phyloP scores from a whole-genome alignment of 2,888 invertebrate species.

The Mactromeris polynyma region DNA sequence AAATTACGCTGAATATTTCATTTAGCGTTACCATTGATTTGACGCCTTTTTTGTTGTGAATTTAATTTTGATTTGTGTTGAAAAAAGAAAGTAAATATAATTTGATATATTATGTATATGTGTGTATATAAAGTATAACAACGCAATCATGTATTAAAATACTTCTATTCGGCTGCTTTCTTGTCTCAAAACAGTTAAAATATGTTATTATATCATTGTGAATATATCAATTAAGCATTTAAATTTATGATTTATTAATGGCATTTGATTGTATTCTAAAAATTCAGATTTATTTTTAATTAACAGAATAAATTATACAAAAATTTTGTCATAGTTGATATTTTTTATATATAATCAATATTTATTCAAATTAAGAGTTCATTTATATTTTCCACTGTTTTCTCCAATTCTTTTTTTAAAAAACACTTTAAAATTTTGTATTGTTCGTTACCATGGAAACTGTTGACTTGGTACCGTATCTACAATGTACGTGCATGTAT shows the following conservation, averaged over 20 bases:
- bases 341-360: conserved; percentile 5
- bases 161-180: background rate
- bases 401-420: background rate
- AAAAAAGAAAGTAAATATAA: too few relatives aligned
- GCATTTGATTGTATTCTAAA: background rate
- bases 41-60: too few relatives aligned
- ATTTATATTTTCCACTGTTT: background rate
- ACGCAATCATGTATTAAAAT: background rate
- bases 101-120: background rate
- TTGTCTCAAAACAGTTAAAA: background rate
- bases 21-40: too few relatives aligned
- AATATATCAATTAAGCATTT: background rate
- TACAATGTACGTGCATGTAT: too few relatives aligned
- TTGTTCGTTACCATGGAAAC: too few relatives aligned
- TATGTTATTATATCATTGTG: background rate
- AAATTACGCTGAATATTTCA: too few relatives aligned
- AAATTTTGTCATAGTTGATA: conserved; percentile 1
- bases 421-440: too few relatives aligned
- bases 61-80: too few relatives aligned
- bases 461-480: too few relatives aligned
- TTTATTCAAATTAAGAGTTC: background rate
- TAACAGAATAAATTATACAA: background rate
- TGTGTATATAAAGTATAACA: background rate
- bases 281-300: background rate
- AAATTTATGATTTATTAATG: background rate